A percentile compares a stretch with the other conserved stretches of the same genome.
Conservation (phyloP, 2,888 invertebrate species). For the Eupithecia abbreviata region DNA sequence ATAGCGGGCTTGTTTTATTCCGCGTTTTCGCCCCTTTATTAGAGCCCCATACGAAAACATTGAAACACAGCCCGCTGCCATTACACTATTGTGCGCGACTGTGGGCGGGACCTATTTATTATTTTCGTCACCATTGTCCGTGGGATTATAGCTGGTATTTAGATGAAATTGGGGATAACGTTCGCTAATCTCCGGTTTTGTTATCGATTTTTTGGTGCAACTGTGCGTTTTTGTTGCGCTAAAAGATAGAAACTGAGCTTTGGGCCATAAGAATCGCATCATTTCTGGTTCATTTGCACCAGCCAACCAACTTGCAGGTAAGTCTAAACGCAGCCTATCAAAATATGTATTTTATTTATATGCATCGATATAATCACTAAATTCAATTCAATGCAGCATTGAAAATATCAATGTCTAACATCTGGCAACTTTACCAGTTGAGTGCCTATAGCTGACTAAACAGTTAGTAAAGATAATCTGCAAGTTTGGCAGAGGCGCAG, state of each 20-base stretch:
- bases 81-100: constrained; percentile 54
- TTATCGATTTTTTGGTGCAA: constrained; percentile 67
- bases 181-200: constrained; percentile 73
- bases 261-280: background rate
- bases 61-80: constrained; percentile 59
- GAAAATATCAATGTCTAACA: constrained; percentile 43
- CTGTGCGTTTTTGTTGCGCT: constrained; percentile 38
- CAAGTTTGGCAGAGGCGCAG: constrained; percentile 48
- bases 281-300: background rate
- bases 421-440: constrained; percentile 41
- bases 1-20: constrained; percentile 72
- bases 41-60: constrained; percentile 77
- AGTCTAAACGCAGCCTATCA: background rate
- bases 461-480: constrained; percentile 37
- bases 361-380: constrained; percentile 12
- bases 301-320: background rate
- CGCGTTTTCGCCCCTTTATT: constrained; percentile 68
- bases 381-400: constrained; percentile 38
- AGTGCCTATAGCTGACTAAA: constrained; percentile 22
- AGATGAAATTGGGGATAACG: constrained; percentile 83
- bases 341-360: background rate
- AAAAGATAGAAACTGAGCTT: constrained; percentile 6
- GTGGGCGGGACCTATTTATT: constrained; percentile 80
- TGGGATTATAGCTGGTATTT: constrained; percentile 80
- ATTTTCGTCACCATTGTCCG: constrained; percentile 82